Base-by-base conservation (phyloP, 2,888 invertebrate genomes). In the Rotaria magnacalcarata region DNA sequence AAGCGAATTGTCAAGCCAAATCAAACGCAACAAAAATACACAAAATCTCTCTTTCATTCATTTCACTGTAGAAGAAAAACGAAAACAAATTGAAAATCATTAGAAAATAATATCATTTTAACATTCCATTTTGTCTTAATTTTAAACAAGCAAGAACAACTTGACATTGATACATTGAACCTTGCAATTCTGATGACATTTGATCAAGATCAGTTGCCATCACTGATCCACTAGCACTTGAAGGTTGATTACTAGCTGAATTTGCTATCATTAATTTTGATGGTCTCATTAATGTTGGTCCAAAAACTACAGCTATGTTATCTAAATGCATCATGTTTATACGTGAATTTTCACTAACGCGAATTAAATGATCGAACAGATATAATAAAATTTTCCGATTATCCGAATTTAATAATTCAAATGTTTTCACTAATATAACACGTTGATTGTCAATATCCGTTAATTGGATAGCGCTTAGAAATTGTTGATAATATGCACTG, bases 271-370 rank as follows among this genome's bases (percentile, higher is more conserved):
- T n/a, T 47, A 80, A 47, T 80, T 95, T 94, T n/a, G 92, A 92
- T 43, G 91, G 91, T 11, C 92, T 90, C 90, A 93, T 91, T 87
- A 96, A 91, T 0, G 96, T 96, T 14, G 96, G 97, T 1, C 96
- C 96, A 92, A 97, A 96, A 50, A 97, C 96, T 0, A 96, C 96
- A 87, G 96, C 95, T 88, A 97, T 92, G 90, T 96, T 97, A 90
- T 96, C 95, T 47, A 95, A 94, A 86, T 94, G 94, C 97, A 97
- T 97, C 92, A 96, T 96, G 91, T 96, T 97, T 86, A 94, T 92
- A 24, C 94, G 93, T 84, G 94, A 93, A 89, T 94, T 93, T 87
- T 94, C 93, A 2, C 95, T 94, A 60, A 97, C 95, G 89, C 96
- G 95, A n/a, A 80, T 80, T 24, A 80, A 34, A 80, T 80, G 80